Percentiles rank a stretch among this genome's conserved stretches.
Evolutionary conservation across 2,113 vertebrate genomes (phyloP).

Genomic region (Spermophilus dauricus): DNA sequence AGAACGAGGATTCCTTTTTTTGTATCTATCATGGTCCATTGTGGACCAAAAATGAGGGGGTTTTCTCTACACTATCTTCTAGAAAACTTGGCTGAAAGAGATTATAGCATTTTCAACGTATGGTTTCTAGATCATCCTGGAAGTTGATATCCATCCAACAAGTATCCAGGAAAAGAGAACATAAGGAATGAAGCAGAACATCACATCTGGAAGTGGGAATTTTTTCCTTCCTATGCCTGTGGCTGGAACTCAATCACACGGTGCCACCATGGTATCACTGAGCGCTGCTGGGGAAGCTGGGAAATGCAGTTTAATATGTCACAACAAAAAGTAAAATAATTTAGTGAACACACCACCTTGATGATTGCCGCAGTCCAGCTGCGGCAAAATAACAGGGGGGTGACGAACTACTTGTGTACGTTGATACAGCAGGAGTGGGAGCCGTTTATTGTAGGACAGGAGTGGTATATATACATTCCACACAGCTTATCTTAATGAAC

Average conservation of each 20-base stretch:
- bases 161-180: neutral
- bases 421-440: no score
- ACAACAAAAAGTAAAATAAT: neutral
- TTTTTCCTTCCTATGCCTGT: neutral
- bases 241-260: neutral
- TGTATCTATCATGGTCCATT: neutral
- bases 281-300: no score
- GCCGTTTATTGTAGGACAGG: no score
- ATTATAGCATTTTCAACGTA: no score
- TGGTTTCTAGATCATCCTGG: neutral
- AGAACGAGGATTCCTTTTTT: neutral
- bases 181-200: neutral
- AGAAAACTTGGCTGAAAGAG: neutral
- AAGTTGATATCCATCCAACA: neutral
- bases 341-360: neutral
- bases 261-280: neutral
- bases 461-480: no score
- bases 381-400: no score
- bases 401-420: no score
- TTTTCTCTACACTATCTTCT: no score
- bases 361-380: no score
- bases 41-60: neutral
- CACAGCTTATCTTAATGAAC: no score
- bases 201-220: neutral
- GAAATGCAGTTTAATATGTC: neutral